These are phyloP conservation scores for Apotomis capreana DNA, from an alignment of 2,888 invertebrate species.

Conservation along the genomic window DNA sequence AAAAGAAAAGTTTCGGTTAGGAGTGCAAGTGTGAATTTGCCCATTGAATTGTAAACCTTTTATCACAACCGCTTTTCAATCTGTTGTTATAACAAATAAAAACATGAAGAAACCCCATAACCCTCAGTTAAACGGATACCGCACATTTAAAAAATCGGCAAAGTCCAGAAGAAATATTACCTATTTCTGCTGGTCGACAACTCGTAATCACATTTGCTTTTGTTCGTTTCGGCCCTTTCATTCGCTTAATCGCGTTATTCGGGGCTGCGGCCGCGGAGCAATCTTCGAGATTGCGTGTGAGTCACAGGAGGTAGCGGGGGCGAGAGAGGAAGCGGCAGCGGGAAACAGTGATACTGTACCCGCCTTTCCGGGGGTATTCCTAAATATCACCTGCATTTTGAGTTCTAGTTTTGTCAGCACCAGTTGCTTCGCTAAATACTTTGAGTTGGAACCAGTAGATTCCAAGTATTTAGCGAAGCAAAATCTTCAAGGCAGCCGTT, in stretches of 20 bases:
- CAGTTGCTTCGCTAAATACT: too few species aligned
- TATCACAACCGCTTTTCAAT: too few species aligned
- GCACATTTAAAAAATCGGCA: constrained; percentile 52
- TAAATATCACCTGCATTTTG: too few species aligned
- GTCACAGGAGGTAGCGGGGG: constrained; percentile 51
- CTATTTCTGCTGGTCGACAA: constrained; percentile 77
- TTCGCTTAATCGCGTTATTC: constrained; percentile 82
- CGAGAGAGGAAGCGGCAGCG: constrained; percentile 18
- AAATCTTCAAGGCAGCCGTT: too few species aligned
- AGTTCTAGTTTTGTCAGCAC: too few species aligned
- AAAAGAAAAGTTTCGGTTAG: too few species aligned
- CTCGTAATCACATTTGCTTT: constrained; percentile 82
- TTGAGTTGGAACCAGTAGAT: too few species aligned
- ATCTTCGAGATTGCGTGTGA: constrained; percentile 55
- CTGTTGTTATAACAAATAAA: neutral
- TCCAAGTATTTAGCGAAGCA: too few species aligned
- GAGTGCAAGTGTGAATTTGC: too few species aligned
- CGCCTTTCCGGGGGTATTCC: too few species aligned
- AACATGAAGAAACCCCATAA: constrained; percentile 1
- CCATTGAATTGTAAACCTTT: too few species aligned
- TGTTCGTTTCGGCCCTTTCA: constrained; percentile 81
- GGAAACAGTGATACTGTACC: neutral
- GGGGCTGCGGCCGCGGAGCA: constrained; percentile 68
- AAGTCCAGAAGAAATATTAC: constrained; percentile 76
- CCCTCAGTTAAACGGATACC: neutral